phyloP scores from a whole-genome alignment of 2,113 vertebrate species.

The Miniopterus natalensis region DNA sequence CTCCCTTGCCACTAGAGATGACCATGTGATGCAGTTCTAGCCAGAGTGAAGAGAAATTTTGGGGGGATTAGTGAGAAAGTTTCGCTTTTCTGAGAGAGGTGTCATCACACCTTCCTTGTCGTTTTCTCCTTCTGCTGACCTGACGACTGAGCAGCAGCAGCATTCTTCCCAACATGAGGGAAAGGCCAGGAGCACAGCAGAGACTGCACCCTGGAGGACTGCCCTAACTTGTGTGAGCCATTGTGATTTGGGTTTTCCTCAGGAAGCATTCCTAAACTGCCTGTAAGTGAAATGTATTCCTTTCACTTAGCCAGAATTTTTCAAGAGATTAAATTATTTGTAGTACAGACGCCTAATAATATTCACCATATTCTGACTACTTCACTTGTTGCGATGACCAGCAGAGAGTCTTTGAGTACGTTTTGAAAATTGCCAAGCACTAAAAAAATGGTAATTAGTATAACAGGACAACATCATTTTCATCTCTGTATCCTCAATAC shows the following conservation, averaged over 20 bases:
- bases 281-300: background rate
- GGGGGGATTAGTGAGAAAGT: background rate
- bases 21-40: background rate
- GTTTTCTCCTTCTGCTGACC: background rate
- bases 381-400: background rate
- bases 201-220: background rate
- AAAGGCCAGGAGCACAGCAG: background rate
- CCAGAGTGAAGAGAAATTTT: background rate
- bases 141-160: background rate
- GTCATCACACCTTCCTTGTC: background rate
- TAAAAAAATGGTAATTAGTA: background rate
- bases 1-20: background rate
- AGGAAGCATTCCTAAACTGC: background rate
- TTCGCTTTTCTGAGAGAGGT: background rate
- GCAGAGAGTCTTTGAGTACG: background rate
- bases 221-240: background rate
- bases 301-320: slow-evolving; percentile 15
- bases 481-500: background rate
- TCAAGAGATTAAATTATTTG: background rate
- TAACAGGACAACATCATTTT: background rate
- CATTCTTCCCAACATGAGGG: background rate
- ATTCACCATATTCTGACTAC: background rate
- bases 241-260: background rate
- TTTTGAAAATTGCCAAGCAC: background rate
- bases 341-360: background rate